A percentile compares a stretch with the other conserved stretches of the same genome.
phyloP scores from a whole-genome alignment of 2,888 invertebrate genomes.

The Oxycera nigricornis region DNA sequence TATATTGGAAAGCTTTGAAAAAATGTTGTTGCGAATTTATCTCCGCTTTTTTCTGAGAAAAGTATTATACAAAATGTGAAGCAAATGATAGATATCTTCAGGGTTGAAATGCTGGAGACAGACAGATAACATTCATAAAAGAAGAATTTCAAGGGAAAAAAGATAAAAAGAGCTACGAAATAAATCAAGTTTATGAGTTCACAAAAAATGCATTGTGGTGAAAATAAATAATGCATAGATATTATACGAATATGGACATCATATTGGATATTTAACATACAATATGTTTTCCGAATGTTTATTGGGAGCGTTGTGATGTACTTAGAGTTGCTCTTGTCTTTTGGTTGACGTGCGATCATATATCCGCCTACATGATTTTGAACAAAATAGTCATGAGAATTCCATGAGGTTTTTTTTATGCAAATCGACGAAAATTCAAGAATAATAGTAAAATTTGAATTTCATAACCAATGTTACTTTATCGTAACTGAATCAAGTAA shows the following conservation, averaged over 20 bases:
- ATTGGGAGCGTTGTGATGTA: too few species aligned
- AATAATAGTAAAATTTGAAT: too few species aligned
- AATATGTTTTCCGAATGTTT: too few species aligned
- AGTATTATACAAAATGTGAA: not conserved
- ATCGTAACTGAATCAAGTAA: too few species aligned
- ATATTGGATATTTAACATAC: too few species aligned
- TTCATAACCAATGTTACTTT: too few species aligned
- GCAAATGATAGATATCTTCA: not conserved
- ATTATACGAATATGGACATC: not conserved
- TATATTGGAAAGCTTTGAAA: not conserved
- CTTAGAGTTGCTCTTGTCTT: too few species aligned
- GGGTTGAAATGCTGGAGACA: conserved; percentile 10
- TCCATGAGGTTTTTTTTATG: too few species aligned
- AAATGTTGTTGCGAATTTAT: not conserved
- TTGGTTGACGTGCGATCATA: too few species aligned
- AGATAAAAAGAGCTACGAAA: conserved; percentile 6
- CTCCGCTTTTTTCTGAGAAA: not conserved
- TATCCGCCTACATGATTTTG: too few species aligned
- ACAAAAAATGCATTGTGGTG: not conserved
- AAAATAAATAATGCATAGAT: conserved; percentile 15
- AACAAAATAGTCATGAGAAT: too few species aligned
- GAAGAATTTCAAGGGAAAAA: conserved; percentile 2
- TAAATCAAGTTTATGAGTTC: conserved; percentile 28
- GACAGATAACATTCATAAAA: conserved; percentile 1
- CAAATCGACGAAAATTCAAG: too few species aligned